Evolutionary conservation across 2,113 vertebrate genomes (phyloP).

Genomic region (Calypte anna): DNA sequence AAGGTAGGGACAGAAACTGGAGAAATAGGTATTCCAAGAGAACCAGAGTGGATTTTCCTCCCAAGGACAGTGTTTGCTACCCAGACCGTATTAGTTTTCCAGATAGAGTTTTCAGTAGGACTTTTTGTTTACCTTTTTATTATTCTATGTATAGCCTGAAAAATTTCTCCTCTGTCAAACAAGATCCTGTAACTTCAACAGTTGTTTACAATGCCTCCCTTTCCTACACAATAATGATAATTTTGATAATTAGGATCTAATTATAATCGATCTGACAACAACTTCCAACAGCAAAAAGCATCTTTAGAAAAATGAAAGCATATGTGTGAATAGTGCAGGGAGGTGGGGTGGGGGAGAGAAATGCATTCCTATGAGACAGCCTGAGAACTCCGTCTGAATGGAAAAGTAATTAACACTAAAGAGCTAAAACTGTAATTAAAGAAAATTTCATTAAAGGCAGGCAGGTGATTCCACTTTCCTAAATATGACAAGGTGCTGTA

Average conservation of each 20-base stretch:
- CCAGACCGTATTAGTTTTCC: background rate
- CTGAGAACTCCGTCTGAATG: slow-evolving; percentile 72
- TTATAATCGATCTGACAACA: slow-evolving; percentile 67
- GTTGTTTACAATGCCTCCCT: slow-evolving; percentile 14
- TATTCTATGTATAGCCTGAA: background rate
- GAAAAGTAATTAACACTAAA: slow-evolving; percentile 83
- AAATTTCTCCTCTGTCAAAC: background rate
- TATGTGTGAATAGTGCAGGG: background rate
- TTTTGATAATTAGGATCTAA: slow-evolving; percentile 65
- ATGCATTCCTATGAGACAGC: slow-evolving; percentile 65
- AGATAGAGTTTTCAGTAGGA: background rate
- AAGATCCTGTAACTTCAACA: slow-evolving; percentile 45
- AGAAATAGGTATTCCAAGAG: background rate
- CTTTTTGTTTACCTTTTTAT: background rate
- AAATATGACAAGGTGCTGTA: slow-evolving; percentile 71
- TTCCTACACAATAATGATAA: slow-evolving; percentile 60
- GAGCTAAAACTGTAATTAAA: slow-evolving; percentile 84
- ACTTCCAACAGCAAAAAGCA: slow-evolving; percentile 60
- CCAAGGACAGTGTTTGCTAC: background rate
- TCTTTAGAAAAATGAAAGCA: slow-evolving; percentile 67
- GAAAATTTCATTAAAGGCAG: slow-evolving; percentile 80
- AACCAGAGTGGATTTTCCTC: background rate
- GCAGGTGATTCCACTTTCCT: slow-evolving; percentile 73
- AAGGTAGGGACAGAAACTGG: background rate
- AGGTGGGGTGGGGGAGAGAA: background rate